Percentiles rank a stretch among this genome's conserved stretches.
These are phyloP conservation scores for Sinohyriopsis cumingii DNA, from an alignment of 2,888 invertebrate genomes.

Conservation along the genomic window DNA sequence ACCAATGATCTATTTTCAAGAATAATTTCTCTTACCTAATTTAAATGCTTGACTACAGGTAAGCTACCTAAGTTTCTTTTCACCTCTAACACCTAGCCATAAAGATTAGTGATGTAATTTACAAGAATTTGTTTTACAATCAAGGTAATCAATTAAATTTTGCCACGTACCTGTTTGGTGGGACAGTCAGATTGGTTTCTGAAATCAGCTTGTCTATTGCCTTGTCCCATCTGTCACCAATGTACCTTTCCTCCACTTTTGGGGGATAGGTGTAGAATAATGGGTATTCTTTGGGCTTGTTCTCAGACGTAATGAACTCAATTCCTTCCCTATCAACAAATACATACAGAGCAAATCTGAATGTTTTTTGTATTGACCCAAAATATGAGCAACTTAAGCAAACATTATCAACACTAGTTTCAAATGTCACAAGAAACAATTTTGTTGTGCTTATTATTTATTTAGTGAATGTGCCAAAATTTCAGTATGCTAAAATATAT, in stretches of 20 bases:
- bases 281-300: constrained; percentile 30
- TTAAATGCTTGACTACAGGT: too few relatives aligned
- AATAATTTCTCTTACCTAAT: too few relatives aligned
- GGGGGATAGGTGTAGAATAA: constrained; percentile 33
- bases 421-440: too few relatives aligned
- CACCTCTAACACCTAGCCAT: too few relatives aligned
- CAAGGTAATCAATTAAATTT: too few relatives aligned
- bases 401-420: neutral
- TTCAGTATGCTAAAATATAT: too few relatives aligned
- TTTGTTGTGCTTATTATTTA: too few relatives aligned
- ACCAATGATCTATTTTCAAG: too few relatives aligned
- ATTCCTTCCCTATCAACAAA: constrained; percentile 42
- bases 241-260: constrained; percentile 54
- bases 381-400: neutral
- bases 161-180: constrained; percentile 73
- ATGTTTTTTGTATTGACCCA: neutral
- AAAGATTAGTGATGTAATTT: too few relatives aligned
- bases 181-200: constrained; percentile 67
- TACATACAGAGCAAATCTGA: neutral
- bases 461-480: too few relatives aligned
- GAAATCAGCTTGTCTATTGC: constrained; percentile 77
- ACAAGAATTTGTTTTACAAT: too few relatives aligned
- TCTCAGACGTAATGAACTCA: constrained; percentile 54
- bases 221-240: constrained; percentile 74
- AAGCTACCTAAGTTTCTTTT: too few relatives aligned